Base-by-base conservation (phyloP, 2,113 vertebrate species). In the Dermatemys mawii region DNA sequence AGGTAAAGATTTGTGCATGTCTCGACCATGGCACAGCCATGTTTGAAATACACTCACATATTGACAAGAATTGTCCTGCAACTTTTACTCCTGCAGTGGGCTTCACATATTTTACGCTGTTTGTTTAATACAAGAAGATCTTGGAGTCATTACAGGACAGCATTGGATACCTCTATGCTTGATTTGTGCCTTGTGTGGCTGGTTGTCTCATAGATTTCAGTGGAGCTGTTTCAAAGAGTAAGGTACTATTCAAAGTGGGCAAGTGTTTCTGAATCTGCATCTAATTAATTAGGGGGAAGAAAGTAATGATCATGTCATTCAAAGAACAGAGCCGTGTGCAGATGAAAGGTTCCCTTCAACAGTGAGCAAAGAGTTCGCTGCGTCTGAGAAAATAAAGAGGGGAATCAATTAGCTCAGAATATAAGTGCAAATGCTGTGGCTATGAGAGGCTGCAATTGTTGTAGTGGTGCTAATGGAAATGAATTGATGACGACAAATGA, bases 321-420 rank as follows among this genome's bases (percentile, higher is more conserved):
- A n/a, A 86, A 57, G 55, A 90, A 49, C 26, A 70, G 55, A 29
- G 29, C 38, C 82, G 83, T 84, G 38, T 3, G 2, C 51, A 16
- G 75, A 86, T 46, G 38, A 53, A 83, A 80, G 35, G 26, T 86
- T 53, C 89, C 83, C 10, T 46, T 79, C 1, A 0, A 9, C 29
- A 24, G 1, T 35, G 90, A 95, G 83, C 5, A 95, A 93, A 24
- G 50, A 81, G 92, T 3, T 94, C 60, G 49, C 82, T 93, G 48
- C 3, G 4, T 5, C 88, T 63, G 84, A 94, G 94, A 93, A 96
- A 95, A 95, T 92, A 95, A 96, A 94, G 95, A 22, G 53, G 38
- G 73, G 93, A 96, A 96, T 95, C 94, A 94, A 96, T 97, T 98
- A 97, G 35, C 87, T 92, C 86, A 87, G 70, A 95, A 89, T 83